phyloP scores from a whole-genome alignment of 2,113 vertebrate species.

The Spea bombifrons region DNA sequence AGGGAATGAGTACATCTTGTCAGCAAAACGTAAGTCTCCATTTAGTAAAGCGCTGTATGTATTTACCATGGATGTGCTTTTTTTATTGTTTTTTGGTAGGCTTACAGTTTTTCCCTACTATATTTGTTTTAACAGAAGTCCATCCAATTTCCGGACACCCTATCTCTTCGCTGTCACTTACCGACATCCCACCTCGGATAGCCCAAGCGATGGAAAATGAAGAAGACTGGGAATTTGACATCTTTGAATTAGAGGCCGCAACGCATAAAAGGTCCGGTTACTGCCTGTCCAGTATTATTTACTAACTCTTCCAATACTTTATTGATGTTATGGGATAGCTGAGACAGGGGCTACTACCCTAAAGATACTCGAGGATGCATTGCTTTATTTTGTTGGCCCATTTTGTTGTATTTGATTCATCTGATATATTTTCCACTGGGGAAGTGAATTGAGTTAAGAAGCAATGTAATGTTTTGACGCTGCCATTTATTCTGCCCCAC shows the following conservation, averaged over 20 bases:
- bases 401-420: too few relatives aligned
- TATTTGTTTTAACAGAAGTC: conserved; percentile 63
- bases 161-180: conserved; percentile 74
- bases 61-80: neutral
- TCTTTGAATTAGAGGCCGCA: conserved; percentile 89
- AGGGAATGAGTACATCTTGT: conserved; percentile 86
- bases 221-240: conserved; percentile 91
- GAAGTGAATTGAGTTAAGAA: too few relatives aligned
- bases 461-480: too few relatives aligned
- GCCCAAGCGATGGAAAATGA: conserved; percentile 90
- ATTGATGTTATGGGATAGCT: too few relatives aligned
- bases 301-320: too few relatives aligned
- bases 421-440: too few relatives aligned
- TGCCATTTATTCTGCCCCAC: too few relatives aligned
- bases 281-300: too few relatives aligned
- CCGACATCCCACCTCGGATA: conserved; percentile 83
- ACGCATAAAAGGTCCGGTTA: conserved; percentile 81
- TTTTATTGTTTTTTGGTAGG: neutral
- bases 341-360: too few relatives aligned
- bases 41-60: neutral
- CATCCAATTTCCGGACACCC: conserved; percentile 74
- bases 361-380: too few relatives aligned
- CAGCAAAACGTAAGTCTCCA: conserved; percentile 85
- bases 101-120: neutral
- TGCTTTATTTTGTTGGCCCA: too few relatives aligned